Conservation (phyloP, 2,888 invertebrate species). For the Caenorhabditis japonica region DNA sequence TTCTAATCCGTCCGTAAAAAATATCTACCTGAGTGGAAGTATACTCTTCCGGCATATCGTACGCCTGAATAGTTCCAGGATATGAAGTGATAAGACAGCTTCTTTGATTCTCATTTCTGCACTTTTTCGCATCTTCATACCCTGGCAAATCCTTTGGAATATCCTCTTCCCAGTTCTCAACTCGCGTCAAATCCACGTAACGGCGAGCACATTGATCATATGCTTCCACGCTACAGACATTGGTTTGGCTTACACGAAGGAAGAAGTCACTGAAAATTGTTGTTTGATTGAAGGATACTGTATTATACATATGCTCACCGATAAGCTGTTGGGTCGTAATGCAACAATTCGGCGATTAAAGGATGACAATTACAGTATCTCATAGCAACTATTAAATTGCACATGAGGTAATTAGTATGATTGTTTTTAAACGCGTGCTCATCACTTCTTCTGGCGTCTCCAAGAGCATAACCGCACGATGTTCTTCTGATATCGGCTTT, state of each 20-base stretch:
- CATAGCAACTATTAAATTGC: conserved; percentile 57
- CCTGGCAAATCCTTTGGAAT: conserved; percentile 58
- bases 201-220: conserved; percentile 67
- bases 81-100: conserved; percentile 63
- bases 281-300: too few species aligned
- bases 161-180: conserved; percentile 53
- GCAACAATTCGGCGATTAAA: conserved; percentile 56
- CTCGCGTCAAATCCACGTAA: conserved; percentile 62
- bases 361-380: conserved; percentile 64
- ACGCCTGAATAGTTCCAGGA: conserved; percentile 61
- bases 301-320: too few species aligned
- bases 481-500: conserved; percentile 60
- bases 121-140: conserved; percentile 57
- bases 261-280: conserved; percentile 57
- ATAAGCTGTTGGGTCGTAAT: conserved; percentile 48
- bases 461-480: conserved; percentile 62
- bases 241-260: conserved; percentile 58
- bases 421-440: conserved; percentile 51
- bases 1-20: too few species aligned
- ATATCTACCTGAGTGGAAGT: conserved; percentile 48
- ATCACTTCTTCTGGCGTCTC: conserved; percentile 56
- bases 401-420: conserved; percentile 59
- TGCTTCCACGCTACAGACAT: conserved; percentile 67
- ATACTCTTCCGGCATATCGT: conserved; percentile 63
- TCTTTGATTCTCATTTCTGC: conserved; percentile 61